A percentile compares a stretch with the other conserved stretches of the same genome.
phyloP scores from a whole-genome alignment of 2,888 invertebrate genomes.

The Drosophila rubida region DNA sequence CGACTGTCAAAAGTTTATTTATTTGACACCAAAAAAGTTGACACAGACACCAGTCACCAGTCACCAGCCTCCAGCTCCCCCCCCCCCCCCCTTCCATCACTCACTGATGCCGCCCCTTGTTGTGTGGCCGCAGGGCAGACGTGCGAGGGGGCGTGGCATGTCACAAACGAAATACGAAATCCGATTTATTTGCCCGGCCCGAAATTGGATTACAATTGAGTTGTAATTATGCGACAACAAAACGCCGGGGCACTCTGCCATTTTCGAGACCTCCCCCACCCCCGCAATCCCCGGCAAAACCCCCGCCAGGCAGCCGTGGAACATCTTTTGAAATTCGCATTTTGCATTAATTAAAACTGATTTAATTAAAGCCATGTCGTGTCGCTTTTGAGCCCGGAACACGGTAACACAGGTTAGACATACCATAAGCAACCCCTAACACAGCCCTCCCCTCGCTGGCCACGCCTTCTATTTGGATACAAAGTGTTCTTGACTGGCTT shows the following conservation, averaged over 20 bases:
- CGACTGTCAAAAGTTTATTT: conserved; percentile 79
- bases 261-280: conserved; percentile 3
- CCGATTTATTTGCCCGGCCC: conserved; percentile 71
- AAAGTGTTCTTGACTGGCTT: conserved; percentile 53
- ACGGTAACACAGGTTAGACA: conserved; percentile 29
- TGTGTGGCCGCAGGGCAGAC: conserved; percentile 2
- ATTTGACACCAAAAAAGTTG: conserved; percentile 79
- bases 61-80: background rate
- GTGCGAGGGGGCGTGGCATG: conserved; percentile 38
- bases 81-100: background rate
- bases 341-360: conserved; percentile 82
- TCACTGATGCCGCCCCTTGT: no score
- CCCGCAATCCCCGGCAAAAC: background rate
- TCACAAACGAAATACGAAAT: conserved; percentile 67
- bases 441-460: background rate
- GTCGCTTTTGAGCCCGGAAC: conserved; percentile 62
- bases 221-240: conserved; percentile 80
- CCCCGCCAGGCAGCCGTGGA: conserved; percentile 22
- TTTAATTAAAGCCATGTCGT: conserved; percentile 75
- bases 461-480: conserved; percentile 4
- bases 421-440: conserved; percentile 1
- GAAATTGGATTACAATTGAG: conserved; percentile 81
- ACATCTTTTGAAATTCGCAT: conserved; percentile 77
- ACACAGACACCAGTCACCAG: conserved; percentile 67
- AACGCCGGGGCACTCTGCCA: conserved; percentile 33